Conservation (phyloP, 2,888 invertebrate species). For the Ecliptopera silaceata region DNA sequence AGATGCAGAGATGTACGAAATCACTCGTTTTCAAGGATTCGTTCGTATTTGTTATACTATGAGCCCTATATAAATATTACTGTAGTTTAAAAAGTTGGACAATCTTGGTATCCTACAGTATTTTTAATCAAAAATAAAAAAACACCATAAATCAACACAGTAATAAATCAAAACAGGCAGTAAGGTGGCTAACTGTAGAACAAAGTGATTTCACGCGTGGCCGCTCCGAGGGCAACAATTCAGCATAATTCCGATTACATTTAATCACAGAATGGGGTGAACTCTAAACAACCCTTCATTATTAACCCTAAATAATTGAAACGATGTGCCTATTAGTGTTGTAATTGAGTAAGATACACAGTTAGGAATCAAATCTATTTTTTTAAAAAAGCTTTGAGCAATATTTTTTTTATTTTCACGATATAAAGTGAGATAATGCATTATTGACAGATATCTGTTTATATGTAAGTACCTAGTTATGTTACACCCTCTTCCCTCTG, state of each 20-base stretch:
- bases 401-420: too few species aligned
- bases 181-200: conserved; percentile 69
- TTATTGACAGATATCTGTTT: too few species aligned
- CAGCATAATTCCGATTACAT: conserved; percentile 70
- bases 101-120: too few species aligned
- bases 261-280: conserved; percentile 64
- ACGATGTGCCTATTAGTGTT: conserved; percentile 60
- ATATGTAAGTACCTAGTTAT: too few species aligned
- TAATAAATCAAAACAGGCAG: conserved; percentile 46
- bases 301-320: conserved; percentile 69
- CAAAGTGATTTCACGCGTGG: conserved; percentile 82
- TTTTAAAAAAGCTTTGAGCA: background rate
- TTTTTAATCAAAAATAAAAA: too few species aligned
- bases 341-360: conserved; percentile 43
- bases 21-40: too few species aligned
- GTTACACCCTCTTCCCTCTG: too few species aligned
- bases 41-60: too few species aligned
- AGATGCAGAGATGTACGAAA: too few species aligned
- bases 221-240: conserved; percentile 61
- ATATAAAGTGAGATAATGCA: too few species aligned
- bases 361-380: conserved; percentile 14
- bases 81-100: too few species aligned
- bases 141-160: conserved; percentile 23
- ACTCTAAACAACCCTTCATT: conserved; percentile 69
- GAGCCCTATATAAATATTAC: too few species aligned